Base-by-base conservation (phyloP, 1,140 invertebrate genomes). In the Trachelipus rathkii region DNA sequence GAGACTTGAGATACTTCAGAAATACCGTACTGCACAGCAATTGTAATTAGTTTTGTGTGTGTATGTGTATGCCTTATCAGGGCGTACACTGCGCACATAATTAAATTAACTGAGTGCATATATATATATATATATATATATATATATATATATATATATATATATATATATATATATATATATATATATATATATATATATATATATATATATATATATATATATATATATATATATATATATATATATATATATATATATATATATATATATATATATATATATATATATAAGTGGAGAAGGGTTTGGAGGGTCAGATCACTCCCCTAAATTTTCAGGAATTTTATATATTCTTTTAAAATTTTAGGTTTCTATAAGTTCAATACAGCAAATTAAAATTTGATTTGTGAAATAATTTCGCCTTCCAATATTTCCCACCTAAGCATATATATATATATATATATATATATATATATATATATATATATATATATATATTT, bases 141-240 rank as follows among this genome's bases (percentile, higher is more conserved):
- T 60, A 60, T 60, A 60, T 60, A 60, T 60, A 60, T 60, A 60
- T 60, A 60, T 60, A 60, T 60, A 60, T 60, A 60, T 60, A 60
- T 60, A 60, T 60, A 60, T 60, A 60, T 60, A 60, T 60, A 60
- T 60, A 60, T 60, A 60, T 60, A 60, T 60, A 60, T 60, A 60
- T 60, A 60, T 60, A 60, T 60, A 60, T 60, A 60, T 60, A 60
- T 60, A 60, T 60, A 60, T 60, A 60, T 60, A 60, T 60, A 60
- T 60, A 60, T 60, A 60, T 60, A 60, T 60, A 19, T 33, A 33
- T 33, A 33, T 33, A 33, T 33, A 33, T 33, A 33, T 33, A 33
- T 33, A 33, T 33, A 33, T 33, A 33, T 33, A 60, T 13, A 60
- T 13, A 60, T 60, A 33, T 60, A 15, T 60, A 60, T 60, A 15